A percentile compares a stretch with the other conserved stretches of the same genome.
Evolutionary conservation across 2,113 vertebrate genomes (phyloP).

Genomic region (Chaetorhynchus papuensis): DNA sequence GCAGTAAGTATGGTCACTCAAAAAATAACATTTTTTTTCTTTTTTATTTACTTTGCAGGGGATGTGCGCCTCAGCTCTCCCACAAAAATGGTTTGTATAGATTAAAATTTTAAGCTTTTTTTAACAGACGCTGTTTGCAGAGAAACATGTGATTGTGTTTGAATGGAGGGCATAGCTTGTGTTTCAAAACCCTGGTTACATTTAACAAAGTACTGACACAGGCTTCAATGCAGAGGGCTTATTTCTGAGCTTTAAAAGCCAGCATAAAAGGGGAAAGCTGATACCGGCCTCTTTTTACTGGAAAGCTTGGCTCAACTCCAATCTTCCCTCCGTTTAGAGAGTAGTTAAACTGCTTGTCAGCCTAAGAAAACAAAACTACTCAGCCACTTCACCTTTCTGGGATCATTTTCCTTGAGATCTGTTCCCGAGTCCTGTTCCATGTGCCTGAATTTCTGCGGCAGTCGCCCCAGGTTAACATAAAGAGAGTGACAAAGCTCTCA

Average conservation of each 20-base stretch:
- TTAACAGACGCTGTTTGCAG: not conserved
- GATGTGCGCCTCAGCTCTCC: not conserved
- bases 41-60: not conserved
- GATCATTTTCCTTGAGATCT: not conserved
- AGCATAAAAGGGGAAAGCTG: not conserved
- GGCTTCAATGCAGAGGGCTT: not conserved
- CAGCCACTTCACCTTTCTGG: not conserved
- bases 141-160: not conserved
- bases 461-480: not conserved
- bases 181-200: not conserved
- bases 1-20: not conserved
- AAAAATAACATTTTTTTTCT: not conserved
- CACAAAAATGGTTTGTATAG: not conserved
- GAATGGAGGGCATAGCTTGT: not conserved
- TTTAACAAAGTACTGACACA: not conserved
- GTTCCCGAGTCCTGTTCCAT: not conserved
- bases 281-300: not conserved
- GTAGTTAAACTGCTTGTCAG: not conserved
- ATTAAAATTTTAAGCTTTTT: not conserved
- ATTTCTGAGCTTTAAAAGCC: not conserved
- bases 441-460: not conserved
- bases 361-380: not conserved
- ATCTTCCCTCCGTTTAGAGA: not conserved
- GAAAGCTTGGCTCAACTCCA: conserved; percentile 1
- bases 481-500: not conserved